Evolutionary conservation across 2,113 vertebrate genomes (phyloP), one percentile per base, ranked within the genome.

Genomic region (Kobus ellipsiprymnus): DNA sequence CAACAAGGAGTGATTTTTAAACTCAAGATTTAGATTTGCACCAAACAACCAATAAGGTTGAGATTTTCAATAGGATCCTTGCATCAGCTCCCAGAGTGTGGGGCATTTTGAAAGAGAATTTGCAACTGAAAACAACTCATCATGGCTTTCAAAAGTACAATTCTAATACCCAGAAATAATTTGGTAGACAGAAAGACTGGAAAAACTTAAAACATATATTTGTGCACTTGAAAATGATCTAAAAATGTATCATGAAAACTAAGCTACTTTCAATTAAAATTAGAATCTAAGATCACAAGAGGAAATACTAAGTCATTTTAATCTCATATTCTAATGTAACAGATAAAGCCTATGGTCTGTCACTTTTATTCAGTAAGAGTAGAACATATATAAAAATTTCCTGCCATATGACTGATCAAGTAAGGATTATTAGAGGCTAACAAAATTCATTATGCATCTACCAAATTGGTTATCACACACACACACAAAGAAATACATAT

Each of bases 181-280:
- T 27, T 97, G 27, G 8, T 44, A 88, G 17, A 55, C 81, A 55
- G 62, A 80, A 33, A 95, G 29, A 40, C 59, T 50, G 55, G 3
- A 90, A 64, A 30, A 80, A n/a, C 78, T 95, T 95, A 91, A 96
- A 92, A 80, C 7, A 33, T 60, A 87, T 96, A 97, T 59, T 96
- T 4, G 10, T 62, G 74, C 52, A 83, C 40, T 54, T 94, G 44
- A 94, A 80, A 97, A 91, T 83, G 3, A 96, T 27, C 10, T 67
- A 67, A 97, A 97, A 96, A 57, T 85, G 46, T 3, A 94, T 5
- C 16, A 83, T 55, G 67, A 87, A 83, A n/a, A 62, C 50, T 67
- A 97, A 81, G 46, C 64, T 91, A 2, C 9, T 74, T 95, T 95
- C 44, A 33, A 78, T 44, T 94, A 95, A 46, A 97, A 92, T 89